These are phyloP conservation scores for Hypomesus transpacificus DNA, from an alignment of 2,113 vertebrate genomes.

Conservation along the genomic window DNA sequence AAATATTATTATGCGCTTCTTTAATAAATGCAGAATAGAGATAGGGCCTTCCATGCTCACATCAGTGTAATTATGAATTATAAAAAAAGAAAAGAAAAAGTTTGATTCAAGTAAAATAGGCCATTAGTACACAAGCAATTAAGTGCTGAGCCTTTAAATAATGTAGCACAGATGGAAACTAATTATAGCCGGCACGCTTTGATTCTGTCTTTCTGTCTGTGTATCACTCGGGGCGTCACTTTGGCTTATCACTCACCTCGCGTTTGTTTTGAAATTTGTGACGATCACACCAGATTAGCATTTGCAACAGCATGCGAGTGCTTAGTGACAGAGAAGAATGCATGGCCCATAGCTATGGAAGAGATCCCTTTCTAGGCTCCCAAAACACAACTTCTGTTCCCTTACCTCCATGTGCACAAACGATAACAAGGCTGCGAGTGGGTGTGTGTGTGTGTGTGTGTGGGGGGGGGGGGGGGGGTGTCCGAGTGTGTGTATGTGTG, in stretches of 20 bases:
- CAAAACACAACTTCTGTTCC: slow-evolving; percentile 49
- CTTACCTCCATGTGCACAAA: slow-evolving; percentile 52
- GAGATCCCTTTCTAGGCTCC: slow-evolving; percentile 55
- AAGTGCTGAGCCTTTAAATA: slow-evolving; percentile 73
- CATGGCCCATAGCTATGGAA: slow-evolving; percentile 67
- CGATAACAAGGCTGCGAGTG: slow-evolving; percentile 55
- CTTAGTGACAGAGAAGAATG: slow-evolving; percentile 64
- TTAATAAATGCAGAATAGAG: slow-evolving; percentile 57
- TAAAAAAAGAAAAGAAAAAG: slow-evolving; percentile 64
- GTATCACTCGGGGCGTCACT: slow-evolving; percentile 69
- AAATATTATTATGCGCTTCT: slow-evolving; percentile 61
- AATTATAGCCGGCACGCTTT: slow-evolving; percentile 76
- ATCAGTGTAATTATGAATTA: slow-evolving; percentile 71
- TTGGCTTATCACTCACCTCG: slow-evolving; percentile 72
- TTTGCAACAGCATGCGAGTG: slow-evolving; percentile 63
- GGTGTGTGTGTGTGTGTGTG: slow-evolving; percentile 27
- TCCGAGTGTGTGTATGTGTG: slow-evolving; percentile 16
- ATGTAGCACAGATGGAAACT: slow-evolving; percentile 76
- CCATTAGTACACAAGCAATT: slow-evolving; percentile 78
- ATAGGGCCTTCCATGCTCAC: slow-evolving; percentile 51
- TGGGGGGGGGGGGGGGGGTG: slow-evolving; percentile 14
- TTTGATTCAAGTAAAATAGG: slow-evolving; percentile 75
- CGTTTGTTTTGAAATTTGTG: slow-evolving; percentile 74
- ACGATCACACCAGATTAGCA: slow-evolving; percentile 72
- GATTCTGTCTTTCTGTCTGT: slow-evolving; percentile 66